Evolutionary conservation across 2,888 invertebrate genomes (phyloP).

Genomic region (Plagodis dolabraria): DNA sequence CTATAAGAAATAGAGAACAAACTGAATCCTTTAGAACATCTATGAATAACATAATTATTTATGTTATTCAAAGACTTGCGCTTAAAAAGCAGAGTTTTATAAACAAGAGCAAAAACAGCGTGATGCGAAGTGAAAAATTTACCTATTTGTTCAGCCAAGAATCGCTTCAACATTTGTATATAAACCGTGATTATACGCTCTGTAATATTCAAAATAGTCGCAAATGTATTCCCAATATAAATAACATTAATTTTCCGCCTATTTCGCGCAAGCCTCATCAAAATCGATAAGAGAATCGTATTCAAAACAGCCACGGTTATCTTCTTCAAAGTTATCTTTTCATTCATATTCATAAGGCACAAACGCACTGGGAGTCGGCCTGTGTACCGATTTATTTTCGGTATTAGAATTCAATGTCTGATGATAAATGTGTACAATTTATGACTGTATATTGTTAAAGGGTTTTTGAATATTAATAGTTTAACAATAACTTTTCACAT

Average conservation of each 20-base stretch:
- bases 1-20: too few species aligned
- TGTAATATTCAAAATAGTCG: background rate
- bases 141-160: too few species aligned
- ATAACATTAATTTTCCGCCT: conserved; percentile 12
- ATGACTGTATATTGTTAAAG: conserved; percentile 23
- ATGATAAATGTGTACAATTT: conserved; percentile 42
- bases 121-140: too few species aligned
- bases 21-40: too few species aligned
- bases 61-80: too few species aligned
- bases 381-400: conserved; percentile 42
- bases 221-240: conserved; percentile 11
- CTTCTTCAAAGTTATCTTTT: conserved; percentile 63
- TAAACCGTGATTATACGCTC: too few species aligned
- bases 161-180: too few species aligned
- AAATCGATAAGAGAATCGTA: conserved; percentile 41
- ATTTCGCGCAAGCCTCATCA: conserved; percentile 20
- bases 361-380: conserved; percentile 19
- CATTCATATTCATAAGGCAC: conserved; percentile 73
- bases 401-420: conserved; percentile 50
- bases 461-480: conserved; percentile 12
- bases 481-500: background rate
- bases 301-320: conserved; percentile 70
- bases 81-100: too few species aligned
- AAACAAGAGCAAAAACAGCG: too few species aligned
- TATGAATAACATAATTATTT: too few species aligned